phyloP scores from a whole-genome alignment of 1,140 invertebrate genomes.

The Cydia strobilella region DNA sequence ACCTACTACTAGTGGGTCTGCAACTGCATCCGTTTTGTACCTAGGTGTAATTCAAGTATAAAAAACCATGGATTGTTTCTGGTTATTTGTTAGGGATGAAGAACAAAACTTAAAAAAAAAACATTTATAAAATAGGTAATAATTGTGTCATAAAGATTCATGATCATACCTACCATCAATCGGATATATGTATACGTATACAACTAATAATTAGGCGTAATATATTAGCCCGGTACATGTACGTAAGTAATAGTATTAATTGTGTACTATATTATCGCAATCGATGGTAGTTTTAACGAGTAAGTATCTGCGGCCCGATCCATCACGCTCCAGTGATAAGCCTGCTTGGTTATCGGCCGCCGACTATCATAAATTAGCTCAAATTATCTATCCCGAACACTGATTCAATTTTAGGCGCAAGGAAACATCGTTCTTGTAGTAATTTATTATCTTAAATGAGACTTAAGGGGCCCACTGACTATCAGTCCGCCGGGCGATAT shows the following conservation, averaged over 20 bases:
- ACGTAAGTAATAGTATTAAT: no score
- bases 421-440: neutral
- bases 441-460: neutral
- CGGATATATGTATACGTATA: no score
- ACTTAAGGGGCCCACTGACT: no score
- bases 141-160: no score
- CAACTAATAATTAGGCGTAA: no score
- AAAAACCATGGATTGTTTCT: neutral
- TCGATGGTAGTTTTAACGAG: conserved; percentile 49
- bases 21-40: neutral
- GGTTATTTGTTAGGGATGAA: neutral
- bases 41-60: neutral
- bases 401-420: neutral
- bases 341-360: conserved; percentile 49
- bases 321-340: conserved; percentile 42
- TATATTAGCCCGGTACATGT: no score
- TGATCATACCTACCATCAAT: no score
- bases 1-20: neutral
- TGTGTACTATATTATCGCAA: neutral
- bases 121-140: no score
- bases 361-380: conserved; percentile 62
- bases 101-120: no score
- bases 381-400: conserved; percentile 50
- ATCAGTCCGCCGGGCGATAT: no score
- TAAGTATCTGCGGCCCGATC: conserved; percentile 45